These are phyloP conservation scores for Tyto alba DNA, from an alignment of 2,113 vertebrate species.

Conservation along the genomic window DNA sequence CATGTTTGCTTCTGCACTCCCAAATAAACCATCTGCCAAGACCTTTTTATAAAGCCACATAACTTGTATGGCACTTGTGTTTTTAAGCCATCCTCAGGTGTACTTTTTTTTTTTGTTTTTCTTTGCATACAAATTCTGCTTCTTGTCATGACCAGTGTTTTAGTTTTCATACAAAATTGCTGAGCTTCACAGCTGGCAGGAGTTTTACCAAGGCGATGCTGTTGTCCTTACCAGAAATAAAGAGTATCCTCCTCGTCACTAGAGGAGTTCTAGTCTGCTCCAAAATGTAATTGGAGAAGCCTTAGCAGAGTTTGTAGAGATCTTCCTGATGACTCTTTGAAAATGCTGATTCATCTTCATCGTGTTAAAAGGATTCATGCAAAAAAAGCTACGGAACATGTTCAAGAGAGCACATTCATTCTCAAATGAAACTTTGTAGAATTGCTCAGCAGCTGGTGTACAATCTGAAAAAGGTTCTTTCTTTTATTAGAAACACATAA, in stretches of 20 bases:
- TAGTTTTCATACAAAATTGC: background rate
- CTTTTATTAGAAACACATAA: slow-evolving; percentile 44
- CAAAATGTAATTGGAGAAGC: background rate
- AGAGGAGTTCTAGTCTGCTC: background rate
- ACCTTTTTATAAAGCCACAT: background rate
- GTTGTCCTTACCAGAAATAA: background rate
- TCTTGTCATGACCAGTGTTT: background rate
- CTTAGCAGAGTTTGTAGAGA: background rate
- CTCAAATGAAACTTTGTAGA: background rate
- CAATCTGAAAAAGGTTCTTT: slow-evolving; percentile 19
- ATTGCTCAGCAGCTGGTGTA: slow-evolving; percentile 17
- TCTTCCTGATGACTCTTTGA: background rate
- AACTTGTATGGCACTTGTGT: background rate
- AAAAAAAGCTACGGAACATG: background rate
- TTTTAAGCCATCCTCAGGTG: background rate
- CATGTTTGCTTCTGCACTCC: background rate
- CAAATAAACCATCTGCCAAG: background rate
- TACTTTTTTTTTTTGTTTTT: background rate
- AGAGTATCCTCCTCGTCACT: background rate
- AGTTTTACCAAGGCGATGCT: background rate
- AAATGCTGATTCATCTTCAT: background rate
- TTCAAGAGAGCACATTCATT: background rate
- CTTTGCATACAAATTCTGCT: background rate
- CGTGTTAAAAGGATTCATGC: background rate
- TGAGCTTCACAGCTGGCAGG: background rate